These are phyloP conservation scores for Melieria omissa DNA, from an alignment of 2,888 invertebrate genomes.

Conservation along the genomic window DNA sequence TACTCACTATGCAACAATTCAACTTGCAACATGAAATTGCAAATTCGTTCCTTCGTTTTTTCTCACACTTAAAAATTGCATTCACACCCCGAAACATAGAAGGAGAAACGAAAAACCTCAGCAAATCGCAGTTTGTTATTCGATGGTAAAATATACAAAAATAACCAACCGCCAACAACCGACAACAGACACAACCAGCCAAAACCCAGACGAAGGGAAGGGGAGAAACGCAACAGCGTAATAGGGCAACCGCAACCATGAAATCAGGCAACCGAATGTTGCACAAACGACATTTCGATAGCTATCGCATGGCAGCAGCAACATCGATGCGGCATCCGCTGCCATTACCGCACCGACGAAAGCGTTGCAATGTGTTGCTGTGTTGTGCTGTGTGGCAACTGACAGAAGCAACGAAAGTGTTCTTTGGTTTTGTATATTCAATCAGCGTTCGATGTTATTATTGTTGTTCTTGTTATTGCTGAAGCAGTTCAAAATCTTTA, in stretches of 20 bases:
- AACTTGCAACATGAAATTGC: too few species aligned
- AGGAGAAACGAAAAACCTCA: not conserved
- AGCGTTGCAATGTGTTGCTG: too few species aligned
- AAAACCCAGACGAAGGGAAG: not conserved
- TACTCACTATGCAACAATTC: too few species aligned
- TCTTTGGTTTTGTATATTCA: constrained; percentile 5
- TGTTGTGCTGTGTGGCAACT: too few species aligned
- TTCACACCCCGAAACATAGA: not conserved
- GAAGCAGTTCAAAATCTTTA: constrained; percentile 1
- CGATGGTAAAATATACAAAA: constrained; percentile 11
- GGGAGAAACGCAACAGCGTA: not conserved
- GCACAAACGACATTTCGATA: too few species aligned
- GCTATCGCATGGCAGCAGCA: too few species aligned
- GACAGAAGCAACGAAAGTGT: too few species aligned
- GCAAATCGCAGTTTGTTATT: not conserved
- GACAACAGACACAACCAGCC: constrained; percentile 12
- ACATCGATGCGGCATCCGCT: too few species aligned
- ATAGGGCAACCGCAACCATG: constrained; percentile 22
- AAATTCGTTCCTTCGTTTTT: not conserved
- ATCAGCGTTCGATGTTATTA: constrained; percentile 3
- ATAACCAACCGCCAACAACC: constrained; percentile 24
- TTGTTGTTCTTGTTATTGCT: not conserved
- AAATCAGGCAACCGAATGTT: constrained; percentile 16
- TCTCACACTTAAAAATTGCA: not conserved
- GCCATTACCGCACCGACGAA: too few species aligned